Base-by-base conservation (phyloP, 2,113 vertebrate genomes). In the Limnothrissa miodon region DNA sequence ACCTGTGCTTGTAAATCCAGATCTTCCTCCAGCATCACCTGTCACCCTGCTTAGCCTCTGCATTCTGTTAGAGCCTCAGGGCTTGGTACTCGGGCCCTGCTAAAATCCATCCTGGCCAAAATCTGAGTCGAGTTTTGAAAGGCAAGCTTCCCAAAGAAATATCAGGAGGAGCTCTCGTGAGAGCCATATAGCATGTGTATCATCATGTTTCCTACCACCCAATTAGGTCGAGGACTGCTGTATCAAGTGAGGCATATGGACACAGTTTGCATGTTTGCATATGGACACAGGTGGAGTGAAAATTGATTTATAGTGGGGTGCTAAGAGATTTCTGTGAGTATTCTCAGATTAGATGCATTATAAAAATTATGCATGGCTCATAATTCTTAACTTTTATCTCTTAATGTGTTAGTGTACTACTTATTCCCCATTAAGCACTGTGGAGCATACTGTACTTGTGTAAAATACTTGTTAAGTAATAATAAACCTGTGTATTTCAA, bases 31-130 rank as follows among this genome's bases (percentile, higher is more conserved):
- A 59, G 78, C 51, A 82, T 92, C 85, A 92, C 89, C 89, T 90
- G 90, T 89, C 83, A 83, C 17, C 74, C 44, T 81, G 36, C 45
- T 82, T 36, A 74, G 82, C 59, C 84, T 86, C 85, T 89, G 66
- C 56, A 90, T 93, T 91, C 88, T 80, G 82, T 39, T 78, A 85
- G n/a, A 89, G 88, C 88, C 87, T 86, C n/a, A 6, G 82, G 81
- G 87, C 85, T 89, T 87, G 90, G 62, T 1, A 13, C 23, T 86
- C 4, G 39, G 86, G 29, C 85, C 88, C 80, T 19, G 23, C 48
- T 88, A 83, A 79, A 85, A 39, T 39, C 85, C 78, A 36, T 81
- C 46, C 66, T 78, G 82, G 66, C 66, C 66, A 29, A 56, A 36
- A 74, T 33, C 66, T 36, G 29, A 15, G 21, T 5, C 56, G 23